phyloP scores from a whole-genome alignment of 2,888 invertebrate species.

The Lithophane socia region DNA sequence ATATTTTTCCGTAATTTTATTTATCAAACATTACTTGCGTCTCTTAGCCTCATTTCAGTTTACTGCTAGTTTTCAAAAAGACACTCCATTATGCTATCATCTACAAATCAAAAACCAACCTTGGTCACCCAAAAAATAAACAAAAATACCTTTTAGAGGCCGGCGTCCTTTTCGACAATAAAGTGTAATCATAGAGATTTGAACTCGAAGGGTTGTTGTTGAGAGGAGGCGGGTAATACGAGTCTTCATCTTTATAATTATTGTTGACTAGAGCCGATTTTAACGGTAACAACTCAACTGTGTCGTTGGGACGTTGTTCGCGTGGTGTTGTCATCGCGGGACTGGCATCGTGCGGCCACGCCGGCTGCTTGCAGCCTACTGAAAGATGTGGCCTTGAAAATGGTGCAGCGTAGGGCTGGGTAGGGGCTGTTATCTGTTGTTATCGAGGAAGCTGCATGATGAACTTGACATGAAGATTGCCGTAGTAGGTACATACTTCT shows the following conservation, averaged over 20 bases:
- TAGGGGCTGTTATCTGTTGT: slow-evolving; percentile 37
- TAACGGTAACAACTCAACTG: slow-evolving; percentile 85
- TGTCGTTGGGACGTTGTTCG: slow-evolving; percentile 80
- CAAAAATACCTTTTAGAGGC: slow-evolving; percentile 87
- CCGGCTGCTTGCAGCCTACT: slow-evolving; percentile 80
- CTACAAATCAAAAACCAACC: slow-evolving; percentile 12
- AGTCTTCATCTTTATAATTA: slow-evolving; percentile 84
- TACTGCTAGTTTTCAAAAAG: not conserved
- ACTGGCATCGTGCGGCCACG: slow-evolving; percentile 78
- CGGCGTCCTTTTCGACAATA: slow-evolving; percentile 88
- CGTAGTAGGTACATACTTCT: not conserved
- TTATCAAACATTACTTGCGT: not conserved
- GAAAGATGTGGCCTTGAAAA: slow-evolving; percentile 81
- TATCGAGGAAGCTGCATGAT: slow-evolving; percentile 49
- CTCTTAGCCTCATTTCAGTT: not conserved
- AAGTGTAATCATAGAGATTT: slow-evolving; percentile 84
- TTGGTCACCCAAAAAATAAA: slow-evolving; percentile 59
- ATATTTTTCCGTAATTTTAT: not conserved
- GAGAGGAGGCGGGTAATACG: slow-evolving; percentile 83
- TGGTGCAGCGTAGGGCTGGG: slow-evolving; percentile 79
- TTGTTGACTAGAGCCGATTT: slow-evolving; percentile 87
- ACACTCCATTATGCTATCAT: not conserved
- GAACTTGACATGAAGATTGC: not conserved
- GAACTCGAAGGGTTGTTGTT: slow-evolving; percentile 83
- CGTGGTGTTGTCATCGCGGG: slow-evolving; percentile 84